Conservation (phyloP, 1,140 invertebrate species). For the Diorhabda carinulata region DNA sequence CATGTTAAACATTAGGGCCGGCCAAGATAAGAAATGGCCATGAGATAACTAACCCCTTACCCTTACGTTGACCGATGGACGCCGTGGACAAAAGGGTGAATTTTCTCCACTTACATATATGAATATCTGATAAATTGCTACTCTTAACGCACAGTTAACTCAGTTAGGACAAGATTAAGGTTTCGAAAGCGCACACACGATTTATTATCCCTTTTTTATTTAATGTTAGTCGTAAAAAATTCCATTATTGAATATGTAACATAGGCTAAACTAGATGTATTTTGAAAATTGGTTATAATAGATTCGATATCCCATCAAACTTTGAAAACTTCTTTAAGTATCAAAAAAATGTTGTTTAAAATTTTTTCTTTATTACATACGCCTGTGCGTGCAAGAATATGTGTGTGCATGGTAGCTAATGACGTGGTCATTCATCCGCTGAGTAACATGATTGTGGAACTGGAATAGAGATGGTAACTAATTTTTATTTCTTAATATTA, state of each 20-base stretch:
- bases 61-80: slow-evolving; percentile 1
- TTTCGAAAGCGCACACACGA: background rate
- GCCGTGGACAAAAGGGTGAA: background rate
- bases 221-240: too few relatives aligned
- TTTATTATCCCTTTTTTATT: too few relatives aligned
- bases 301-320: too few relatives aligned
- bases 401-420: slow-evolving; percentile 28
- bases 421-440: slow-evolving; percentile 27
- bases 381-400: background rate
- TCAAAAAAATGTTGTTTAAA: background rate
- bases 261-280: too few relatives aligned
- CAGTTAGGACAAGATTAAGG: background rate
- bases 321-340: too few relatives aligned
- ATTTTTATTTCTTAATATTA: background rate
- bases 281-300: too few relatives aligned
- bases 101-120: slow-evolving; percentile 1
- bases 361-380: background rate
- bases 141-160: slow-evolving; percentile 2
- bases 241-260: too few relatives aligned
- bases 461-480: background rate
- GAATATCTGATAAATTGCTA: slow-evolving; percentile 1
- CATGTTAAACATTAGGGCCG: slow-evolving; percentile 19
- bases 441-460: background rate
- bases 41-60: background rate
- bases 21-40: background rate